phyloP scores from a whole-genome alignment of 1,140 invertebrate species.

The Euwallacea fornicatus region DNA sequence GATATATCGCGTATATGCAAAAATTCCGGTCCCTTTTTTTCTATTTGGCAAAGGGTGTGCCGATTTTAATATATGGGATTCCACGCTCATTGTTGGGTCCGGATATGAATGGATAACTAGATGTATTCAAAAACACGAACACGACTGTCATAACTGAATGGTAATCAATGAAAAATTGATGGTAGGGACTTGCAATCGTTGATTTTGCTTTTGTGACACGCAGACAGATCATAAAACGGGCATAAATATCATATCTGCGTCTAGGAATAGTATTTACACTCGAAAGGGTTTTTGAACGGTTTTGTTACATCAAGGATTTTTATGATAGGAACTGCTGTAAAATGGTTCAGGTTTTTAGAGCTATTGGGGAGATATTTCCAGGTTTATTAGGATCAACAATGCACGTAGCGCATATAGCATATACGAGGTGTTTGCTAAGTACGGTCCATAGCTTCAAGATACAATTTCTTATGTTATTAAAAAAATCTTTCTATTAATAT shows the following conservation, averaged over 20 bases:
- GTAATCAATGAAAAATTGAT: slow-evolving; percentile 55
- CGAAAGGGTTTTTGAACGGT: slow-evolving; percentile 15
- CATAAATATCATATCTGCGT: slow-evolving; percentile 44
- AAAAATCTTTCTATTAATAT: too few species aligned
- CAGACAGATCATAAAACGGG: slow-evolving; percentile 45
- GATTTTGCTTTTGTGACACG: slow-evolving; percentile 40
- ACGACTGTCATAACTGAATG: slow-evolving; percentile 54
- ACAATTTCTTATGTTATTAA: too few species aligned
- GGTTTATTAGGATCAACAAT: too few species aligned
- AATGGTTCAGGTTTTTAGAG: too few species aligned
- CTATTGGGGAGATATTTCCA: too few species aligned
- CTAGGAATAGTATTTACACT: slow-evolving; percentile 26
- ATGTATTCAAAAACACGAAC: slow-evolving; percentile 54
- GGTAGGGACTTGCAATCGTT: slow-evolving; percentile 43
- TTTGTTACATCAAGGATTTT: too few species aligned
- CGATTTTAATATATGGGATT: slow-evolving; percentile 50
- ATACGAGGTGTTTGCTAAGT: too few species aligned
- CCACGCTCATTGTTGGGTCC: slow-evolving; percentile 48
- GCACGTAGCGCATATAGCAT: too few species aligned
- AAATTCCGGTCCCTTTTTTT: slow-evolving; percentile 38
- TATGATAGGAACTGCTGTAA: too few species aligned
- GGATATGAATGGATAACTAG: slow-evolving; percentile 55
- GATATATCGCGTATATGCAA: slow-evolving; percentile 51
- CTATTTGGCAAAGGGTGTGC: slow-evolving; percentile 41
- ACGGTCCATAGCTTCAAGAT: too few species aligned